Evolutionary conservation across 1,140 invertebrate genomes (phyloP), one percentile per base, ranked within the genome.

Genomic region (Hyles vespertilio): DNA sequence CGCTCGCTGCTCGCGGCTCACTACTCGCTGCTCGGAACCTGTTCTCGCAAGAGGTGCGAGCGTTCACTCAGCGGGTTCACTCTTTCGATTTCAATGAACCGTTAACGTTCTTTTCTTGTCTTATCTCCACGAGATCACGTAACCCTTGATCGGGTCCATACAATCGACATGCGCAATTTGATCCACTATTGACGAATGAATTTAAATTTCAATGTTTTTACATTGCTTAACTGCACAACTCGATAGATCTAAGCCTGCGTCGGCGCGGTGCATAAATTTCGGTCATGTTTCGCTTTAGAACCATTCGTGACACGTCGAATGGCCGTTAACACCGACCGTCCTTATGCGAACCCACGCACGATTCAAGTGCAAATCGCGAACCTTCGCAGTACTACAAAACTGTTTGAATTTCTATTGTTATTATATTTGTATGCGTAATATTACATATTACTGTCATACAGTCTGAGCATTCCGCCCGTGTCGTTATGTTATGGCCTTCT

Each of bases 31-130:
- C 70, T 65, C 62, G 68, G 77, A 87, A 88, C 82, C 77, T 81
- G 82, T 85, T 83, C 76, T 73, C 74, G 64, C 52, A 46, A 61
- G 65, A 65, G 69, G 63, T 63, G 59, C 69, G 70, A 69, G 74
- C 75, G 74, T 74, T 83, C 76, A 76, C 74, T 77, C 71, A 63
- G 63, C 61, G 62, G 59, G 67, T 70, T 65, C 67, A 65, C 72
- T 84, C 78, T 86, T 84, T 87, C 77, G 80, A 78, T 89, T 87
- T 85, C 81, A 84, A 84, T 89, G 81, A 89, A 89, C 86, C 84
- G 84, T 87, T 87, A 84, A 84, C 74, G 75, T 74, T 78, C 70
- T 82, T 81, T 74, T 77, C 71, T 75, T 70, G 57, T 75, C 78
- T 79, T 80, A 84, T 84, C 79, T 72, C 64, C 66, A 62, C 64